phyloP scores from a whole-genome alignment of 2,113 vertebrate genomes.

The crab-eating macaque (Macaca fascicularis) region T2T-MFA8v1.1 NC_088375.1:76686501-76687000 shows the following conservation, averaged over 20 bases:
- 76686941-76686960: slow-evolving; percentile 64
- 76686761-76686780: not conserved
- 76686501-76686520: not conserved
- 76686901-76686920: slow-evolving; percentile 69
- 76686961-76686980: slow-evolving; percentile 79
- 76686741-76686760: not conserved
- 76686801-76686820: not conserved
- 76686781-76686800: not conserved
- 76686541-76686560: not conserved
- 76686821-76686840: not conserved
- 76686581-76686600: not conserved
- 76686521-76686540: not conserved
- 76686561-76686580: not conserved
- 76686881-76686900: slow-evolving; percentile 38
- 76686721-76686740: not conserved
- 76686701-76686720: not conserved
- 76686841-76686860: not conserved
- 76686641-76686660: not conserved
- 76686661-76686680: not conserved
- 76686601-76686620: not conserved
- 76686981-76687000: slow-evolving; percentile 57
- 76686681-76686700: slow-evolving; percentile 8
- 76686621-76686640: not conserved
- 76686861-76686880: not conserved
- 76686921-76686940: slow-evolving; percentile 70